Conservation (phyloP, 2,113 vertebrate species). For the Holacanthus passer region DNA sequence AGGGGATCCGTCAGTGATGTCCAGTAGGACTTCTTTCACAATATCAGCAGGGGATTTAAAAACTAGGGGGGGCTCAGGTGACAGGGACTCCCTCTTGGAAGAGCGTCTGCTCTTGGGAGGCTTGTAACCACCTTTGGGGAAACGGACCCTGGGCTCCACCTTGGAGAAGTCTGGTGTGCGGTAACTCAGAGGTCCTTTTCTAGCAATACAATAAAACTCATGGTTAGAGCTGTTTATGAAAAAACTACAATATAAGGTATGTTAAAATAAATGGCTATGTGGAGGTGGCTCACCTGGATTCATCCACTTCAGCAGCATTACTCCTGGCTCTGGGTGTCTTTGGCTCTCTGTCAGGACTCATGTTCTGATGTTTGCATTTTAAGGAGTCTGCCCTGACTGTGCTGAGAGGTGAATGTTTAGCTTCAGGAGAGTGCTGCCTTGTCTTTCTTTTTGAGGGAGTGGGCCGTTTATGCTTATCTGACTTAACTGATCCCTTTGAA, state of each 20-base stretch:
- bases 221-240: background rate
- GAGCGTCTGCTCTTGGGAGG: conserved; percentile 84
- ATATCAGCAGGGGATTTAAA: conserved; percentile 93
- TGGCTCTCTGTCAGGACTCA: accelerated
- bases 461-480: background rate
- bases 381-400: background rate
- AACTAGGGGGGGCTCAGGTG: conserved; percentile 64
- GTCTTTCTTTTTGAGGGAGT: conserved; percentile 9
- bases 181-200: conserved; percentile 83
- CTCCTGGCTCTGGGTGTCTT: background rate
- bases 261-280: background rate
- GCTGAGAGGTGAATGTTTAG: background rate
- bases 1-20: conserved; percentile 68
- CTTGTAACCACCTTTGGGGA: conserved; percentile 88
- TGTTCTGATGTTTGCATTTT: conserved; percentile 2
- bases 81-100: background rate
- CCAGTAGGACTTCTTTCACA: conserved; percentile 89
- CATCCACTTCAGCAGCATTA: conserved; percentile 28
- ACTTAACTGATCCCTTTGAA: background rate
- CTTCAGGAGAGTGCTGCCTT: conserved; percentile 12
- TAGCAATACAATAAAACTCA: conserved; percentile 51
- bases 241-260: background rate
- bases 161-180: conserved; percentile 92
- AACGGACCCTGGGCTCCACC: conserved; percentile 88
- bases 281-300: conserved; percentile 63